phyloP scores from a whole-genome alignment of 2,113 vertebrate genomes.

The Apteryx mantelli region DNA sequence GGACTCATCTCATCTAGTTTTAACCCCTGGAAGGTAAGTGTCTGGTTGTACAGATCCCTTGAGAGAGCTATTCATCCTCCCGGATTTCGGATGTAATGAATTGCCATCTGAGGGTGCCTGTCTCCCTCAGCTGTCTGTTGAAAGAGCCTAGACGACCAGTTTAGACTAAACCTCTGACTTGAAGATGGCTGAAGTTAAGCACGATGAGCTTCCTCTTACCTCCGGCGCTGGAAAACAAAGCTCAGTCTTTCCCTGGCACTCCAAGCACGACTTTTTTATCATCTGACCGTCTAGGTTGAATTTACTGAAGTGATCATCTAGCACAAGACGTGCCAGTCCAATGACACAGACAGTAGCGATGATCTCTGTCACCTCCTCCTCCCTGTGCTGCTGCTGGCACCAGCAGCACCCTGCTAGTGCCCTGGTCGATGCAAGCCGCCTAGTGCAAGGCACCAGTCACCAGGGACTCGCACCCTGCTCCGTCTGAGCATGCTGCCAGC shows the following conservation, averaged over 20 bases:
- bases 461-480: background rate
- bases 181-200: background rate
- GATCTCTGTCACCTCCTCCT: background rate
- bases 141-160: background rate
- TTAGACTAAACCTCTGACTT: background rate
- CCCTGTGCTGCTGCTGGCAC: background rate
- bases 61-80: background rate
- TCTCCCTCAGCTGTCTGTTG: background rate
- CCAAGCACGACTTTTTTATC: background rate
- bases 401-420: background rate
- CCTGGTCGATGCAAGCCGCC: background rate
- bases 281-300: background rate
- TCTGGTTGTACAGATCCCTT: background rate
- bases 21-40: background rate
- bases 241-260: background rate
- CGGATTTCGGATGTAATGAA: background rate
- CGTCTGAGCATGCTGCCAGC: fast-evolving
- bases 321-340: background rate
- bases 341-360: background rate
- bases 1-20: background rate
- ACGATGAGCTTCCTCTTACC: background rate
- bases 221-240: background rate
- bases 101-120: background rate
- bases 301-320: background rate
- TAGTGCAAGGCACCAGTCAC: background rate